Conservation (phyloP, 2,888 invertebrate species). For the Acrobeloides nanus region DNA sequence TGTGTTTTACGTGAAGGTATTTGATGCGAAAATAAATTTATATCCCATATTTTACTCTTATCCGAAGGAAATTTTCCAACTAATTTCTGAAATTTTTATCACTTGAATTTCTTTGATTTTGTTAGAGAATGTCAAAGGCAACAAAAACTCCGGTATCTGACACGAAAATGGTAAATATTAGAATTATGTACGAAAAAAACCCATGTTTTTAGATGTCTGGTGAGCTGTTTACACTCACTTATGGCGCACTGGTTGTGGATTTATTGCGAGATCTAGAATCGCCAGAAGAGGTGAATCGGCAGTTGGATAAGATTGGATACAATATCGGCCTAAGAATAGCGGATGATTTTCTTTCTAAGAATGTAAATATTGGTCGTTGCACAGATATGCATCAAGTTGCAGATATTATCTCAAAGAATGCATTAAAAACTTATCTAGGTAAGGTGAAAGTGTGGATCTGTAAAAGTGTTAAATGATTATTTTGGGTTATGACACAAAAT, state of each 20-base stretch:
- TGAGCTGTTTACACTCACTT: slow-evolving; percentile 89
- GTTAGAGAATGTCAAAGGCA: slow-evolving; percentile 9
- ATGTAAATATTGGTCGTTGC: slow-evolving; percentile 76
- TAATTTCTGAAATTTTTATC: no score
- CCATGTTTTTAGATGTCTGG: slow-evolving; percentile 38
- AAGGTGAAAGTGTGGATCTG: no score
- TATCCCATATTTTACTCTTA: no score
- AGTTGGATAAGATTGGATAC: slow-evolving; percentile 79
- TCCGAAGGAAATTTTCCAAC: no score
- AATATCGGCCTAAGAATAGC: slow-evolving; percentile 95
- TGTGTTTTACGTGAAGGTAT: no score
- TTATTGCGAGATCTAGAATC: slow-evolving; percentile 91
- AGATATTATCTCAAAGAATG: slow-evolving; percentile 64
- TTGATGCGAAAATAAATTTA: no score
- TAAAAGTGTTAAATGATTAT: no score
- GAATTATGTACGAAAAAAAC: slow-evolving; percentile 10
- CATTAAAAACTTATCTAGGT: slow-evolving; percentile 68
- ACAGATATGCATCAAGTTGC: slow-evolving; percentile 67
- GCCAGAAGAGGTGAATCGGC: slow-evolving; percentile 93
- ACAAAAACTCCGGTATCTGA: slow-evolving; percentile 5
- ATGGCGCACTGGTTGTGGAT: slow-evolving; percentile 93
- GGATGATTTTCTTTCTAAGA: slow-evolving; percentile 88
- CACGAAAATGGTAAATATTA: slow-evolving; percentile 9
- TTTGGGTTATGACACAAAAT: no score
- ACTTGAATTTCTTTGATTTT: no score